Base-by-base conservation (phyloP, 2,797 vertebrate genomes). In the Melopsittacus undulatus region DNA sequence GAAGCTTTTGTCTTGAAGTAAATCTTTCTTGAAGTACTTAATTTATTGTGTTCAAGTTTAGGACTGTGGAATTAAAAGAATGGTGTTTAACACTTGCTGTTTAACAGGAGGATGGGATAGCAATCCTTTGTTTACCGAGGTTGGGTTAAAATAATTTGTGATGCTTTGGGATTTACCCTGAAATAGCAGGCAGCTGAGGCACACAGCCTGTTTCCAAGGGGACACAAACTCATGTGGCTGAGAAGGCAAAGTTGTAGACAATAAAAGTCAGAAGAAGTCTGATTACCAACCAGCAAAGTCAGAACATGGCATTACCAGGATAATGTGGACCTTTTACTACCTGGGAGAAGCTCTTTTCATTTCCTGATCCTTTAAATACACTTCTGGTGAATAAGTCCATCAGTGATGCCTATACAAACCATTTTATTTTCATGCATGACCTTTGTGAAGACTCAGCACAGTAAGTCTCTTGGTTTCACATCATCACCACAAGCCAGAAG, bases 31-130 rank as follows among this genome's bases (percentile, higher is more conserved):
- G 29, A 77, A 67, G 11, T 45, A 13, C 21, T 52, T 90, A 1
- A 20, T 90, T 90, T 63, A 30, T 85, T 86, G 49, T 7, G 18
- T 45, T 76, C 11, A 38, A 51, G 29, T 56, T 92, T 21, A 52
- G 62, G 15, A 42, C 24, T 52, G 10, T 52, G 40, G 51, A 73
- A 63, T 84, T 62, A 9, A 42, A 73, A 20, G 20, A 79, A 17
- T 46, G n/a, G 18, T 19, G 32, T 85, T 76, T 51, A n/a, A 16
- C 49, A 36, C 10, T 75, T 70, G 11, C 68, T 74, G 5, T 43
- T 61, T 49, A 75, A 46, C 62, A 94, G 85, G 82, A 45, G 94
- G 82, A 77, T 89, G 85, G 82, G 72, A 45, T 83, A 92, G 84
- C 83, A 88, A 51, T 72, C 3, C 26, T 87, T 76, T 78, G 17